A percentile compares a stretch with the other conserved stretches of the same genome.
Evolutionary conservation across 2,797 vertebrate genomes (phyloP).

Genomic region (Tolypeutes matacus): DNA sequence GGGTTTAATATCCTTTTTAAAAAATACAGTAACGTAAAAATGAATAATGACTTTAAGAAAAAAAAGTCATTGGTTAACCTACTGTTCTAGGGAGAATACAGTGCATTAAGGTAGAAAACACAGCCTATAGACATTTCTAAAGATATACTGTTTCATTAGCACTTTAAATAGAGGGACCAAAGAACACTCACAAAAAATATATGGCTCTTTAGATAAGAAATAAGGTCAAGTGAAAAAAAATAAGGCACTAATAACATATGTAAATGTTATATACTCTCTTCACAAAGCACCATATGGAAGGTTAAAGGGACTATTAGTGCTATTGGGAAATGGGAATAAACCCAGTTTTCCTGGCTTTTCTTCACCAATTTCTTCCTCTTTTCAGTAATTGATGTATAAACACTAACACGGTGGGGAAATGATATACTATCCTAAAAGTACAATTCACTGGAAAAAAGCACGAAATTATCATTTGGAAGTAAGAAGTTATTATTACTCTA

Average conservation of each 20-base stretch:
- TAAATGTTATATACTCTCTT: conserved; percentile 73
- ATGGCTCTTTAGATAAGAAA: conserved; percentile 84
- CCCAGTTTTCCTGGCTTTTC: conserved; percentile 64
- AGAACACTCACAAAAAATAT: conserved; percentile 74
- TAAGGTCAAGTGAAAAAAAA: conserved; percentile 80
- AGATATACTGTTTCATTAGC: conserved; percentile 54
- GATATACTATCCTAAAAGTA: conserved; percentile 18
- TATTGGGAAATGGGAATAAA: conserved; percentile 49
- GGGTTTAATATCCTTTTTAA: not conserved
- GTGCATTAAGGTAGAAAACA: conserved; percentile 45
- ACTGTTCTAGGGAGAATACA: conserved; percentile 1
- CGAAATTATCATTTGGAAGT: conserved; percentile 25
- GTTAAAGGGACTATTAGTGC: conserved; percentile 71
- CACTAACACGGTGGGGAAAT: not conserved
- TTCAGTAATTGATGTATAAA: conserved; percentile 35
- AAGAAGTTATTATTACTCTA: not conserved
- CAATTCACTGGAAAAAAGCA: conserved; percentile 40
- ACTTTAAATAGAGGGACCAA: conserved; percentile 58
- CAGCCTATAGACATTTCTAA: conserved; percentile 54
- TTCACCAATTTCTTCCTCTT: conserved; percentile 27
- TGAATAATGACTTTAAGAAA: conserved; percentile 58
- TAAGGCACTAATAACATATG: conserved; percentile 85
- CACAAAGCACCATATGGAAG: conserved; percentile 83
- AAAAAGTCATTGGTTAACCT: conserved; percentile 31
- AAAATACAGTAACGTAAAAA: conserved; percentile 38